Evolutionary conservation across 1,140 invertebrate species (phyloP), one percentile per base, ranked within the genome.

Genomic region (Drosophila pectinifera): DNA sequence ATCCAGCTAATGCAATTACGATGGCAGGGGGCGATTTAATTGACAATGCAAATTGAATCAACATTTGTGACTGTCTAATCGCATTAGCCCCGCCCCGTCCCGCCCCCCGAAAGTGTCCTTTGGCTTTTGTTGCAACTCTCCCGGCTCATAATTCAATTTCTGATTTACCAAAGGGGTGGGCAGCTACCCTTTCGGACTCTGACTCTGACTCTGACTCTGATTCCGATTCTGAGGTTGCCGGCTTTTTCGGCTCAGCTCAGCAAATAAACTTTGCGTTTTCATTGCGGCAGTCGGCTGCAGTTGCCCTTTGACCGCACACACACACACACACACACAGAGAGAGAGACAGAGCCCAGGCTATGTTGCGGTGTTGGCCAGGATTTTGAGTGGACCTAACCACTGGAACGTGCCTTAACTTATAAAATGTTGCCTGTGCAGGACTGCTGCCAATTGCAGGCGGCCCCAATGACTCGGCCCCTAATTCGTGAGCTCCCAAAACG

Each of bases 1-100:
- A 64, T 74, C 49, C 73, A 16, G 39, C 67, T 85, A 84, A 84
- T 85, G 78, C 77, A 84, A 84, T 84, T 84, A 84, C 28, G 26
- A 24, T 7, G 1, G 7, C 7, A 28, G 26, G 26, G 28, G 28
- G 56, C 61, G 36, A 53, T 70, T 85, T 88, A 86, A 86, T 86
- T 86, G 83, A 76, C 83, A 86, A 83, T 88, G 79, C 79, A 86
- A 88, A 86, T 86, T 76, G 63, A 88, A 86, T 86, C 68, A 86
- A 88, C 78, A 86, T 86, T 86, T 78, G 69, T 58, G 67, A 82
- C 58, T 56, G 69, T 73, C 58, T 72, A 73, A 88, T 78, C 68
- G 61, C 77, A 80, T 85, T 85, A 80, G 77, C 57, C 28, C 10
- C 10, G 26, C 24, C 24, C 24, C 24, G 10, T 1, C 10, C 31